These are phyloP conservation scores for Sterna hirundo DNA, from an alignment of 2,113 vertebrate species.

Conservation along the genomic window DNA sequence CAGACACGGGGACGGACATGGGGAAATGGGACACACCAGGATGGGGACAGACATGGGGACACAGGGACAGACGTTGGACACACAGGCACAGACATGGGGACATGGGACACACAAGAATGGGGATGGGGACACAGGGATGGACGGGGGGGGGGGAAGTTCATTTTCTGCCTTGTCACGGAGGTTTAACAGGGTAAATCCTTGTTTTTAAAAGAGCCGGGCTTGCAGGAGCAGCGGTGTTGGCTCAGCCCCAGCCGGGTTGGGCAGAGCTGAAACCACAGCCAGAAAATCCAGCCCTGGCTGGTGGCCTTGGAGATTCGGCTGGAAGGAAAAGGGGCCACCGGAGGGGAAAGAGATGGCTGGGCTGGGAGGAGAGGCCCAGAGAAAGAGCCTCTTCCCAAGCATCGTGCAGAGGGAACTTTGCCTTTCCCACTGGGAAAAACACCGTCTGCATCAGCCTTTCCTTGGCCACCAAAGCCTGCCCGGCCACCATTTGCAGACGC, in stretches of 20 bases:
- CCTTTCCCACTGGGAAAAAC: neutral
- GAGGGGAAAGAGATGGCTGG: neutral
- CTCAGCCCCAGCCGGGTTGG: fast-evolving
- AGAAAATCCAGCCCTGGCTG: neutral
- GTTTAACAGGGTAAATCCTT: neutral
- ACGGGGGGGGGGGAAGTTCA: fast-evolving
- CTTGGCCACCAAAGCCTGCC: neutral
- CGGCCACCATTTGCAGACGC: fast-evolving
- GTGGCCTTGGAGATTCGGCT: neutral
- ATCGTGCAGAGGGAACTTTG: fast-evolving
- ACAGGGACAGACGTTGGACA: too few species aligned
- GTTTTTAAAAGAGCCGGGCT: fast-evolving
- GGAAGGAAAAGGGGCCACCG: neutral
- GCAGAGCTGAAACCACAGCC: neutral
- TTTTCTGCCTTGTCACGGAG: fast-evolving
- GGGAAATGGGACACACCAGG: too few species aligned
- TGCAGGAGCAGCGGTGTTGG: fast-evolving
- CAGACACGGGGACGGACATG: too few species aligned
- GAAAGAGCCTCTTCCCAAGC: fast-evolving
- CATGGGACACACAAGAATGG: too few species aligned
- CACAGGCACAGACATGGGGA: too few species aligned
- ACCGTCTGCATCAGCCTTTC: fast-evolving
- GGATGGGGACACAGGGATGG: too few species aligned
- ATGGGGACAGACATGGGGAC: too few species aligned
- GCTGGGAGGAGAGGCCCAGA: neutral